Percentiles rank a stretch among this genome's conserved stretches.
Evolutionary conservation across 2,797 vertebrate genomes (phyloP).

Genomic region (Adrianichthys oophorus): DNA sequence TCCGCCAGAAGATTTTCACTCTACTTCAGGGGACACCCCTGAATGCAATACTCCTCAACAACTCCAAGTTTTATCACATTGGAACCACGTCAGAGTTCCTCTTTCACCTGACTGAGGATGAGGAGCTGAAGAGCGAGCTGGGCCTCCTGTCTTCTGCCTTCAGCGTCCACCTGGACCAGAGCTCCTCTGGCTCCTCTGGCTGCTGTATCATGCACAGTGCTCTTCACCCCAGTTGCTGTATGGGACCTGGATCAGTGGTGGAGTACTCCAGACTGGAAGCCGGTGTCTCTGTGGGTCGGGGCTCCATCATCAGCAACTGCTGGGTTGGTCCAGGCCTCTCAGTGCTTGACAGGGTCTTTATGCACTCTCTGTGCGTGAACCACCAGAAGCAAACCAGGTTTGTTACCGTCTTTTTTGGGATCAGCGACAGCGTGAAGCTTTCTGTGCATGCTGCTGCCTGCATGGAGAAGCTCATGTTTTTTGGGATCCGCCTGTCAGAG

Average conservation of each 20-base stretch:
- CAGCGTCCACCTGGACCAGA: slow-evolving; percentile 60
- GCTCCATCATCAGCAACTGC: slow-evolving; percentile 85
- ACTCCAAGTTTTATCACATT: slow-evolving; percentile 93
- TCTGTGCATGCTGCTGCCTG: slow-evolving; percentile 64
- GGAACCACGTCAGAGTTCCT: slow-evolving; percentile 90
- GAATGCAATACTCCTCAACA: slow-evolving; percentile 87
- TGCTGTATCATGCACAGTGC: slow-evolving; percentile 85
- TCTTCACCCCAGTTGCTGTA: slow-evolving; percentile 67
- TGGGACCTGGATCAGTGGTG: slow-evolving; percentile 81
- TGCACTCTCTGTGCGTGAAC: slow-evolving; percentile 84
- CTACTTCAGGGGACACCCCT: slow-evolving; percentile 83
- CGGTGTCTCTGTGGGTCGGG: slow-evolving; percentile 74
- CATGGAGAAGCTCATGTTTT: slow-evolving; percentile 71
- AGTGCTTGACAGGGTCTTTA: slow-evolving; percentile 81
- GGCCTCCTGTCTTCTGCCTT: slow-evolving; percentile 80
- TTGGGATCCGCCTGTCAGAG: slow-evolving; percentile 72
- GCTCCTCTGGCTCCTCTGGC: not conserved
- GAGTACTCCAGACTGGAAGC: slow-evolving; percentile 87
- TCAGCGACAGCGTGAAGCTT: slow-evolving; percentile 84
- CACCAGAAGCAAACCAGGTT: slow-evolving; percentile 60
- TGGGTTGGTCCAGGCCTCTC: slow-evolving; percentile 61
- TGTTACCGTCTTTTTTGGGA: slow-evolving; percentile 80
- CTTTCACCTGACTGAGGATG: slow-evolving; percentile 82
- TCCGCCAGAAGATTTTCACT: slow-evolving; percentile 83
- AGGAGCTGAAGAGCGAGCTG: slow-evolving; percentile 80